These are phyloP conservation scores for Trissolcus brochymenae DNA, from an alignment of 2,888 invertebrate genomes.

Conservation along the genomic window DNA sequence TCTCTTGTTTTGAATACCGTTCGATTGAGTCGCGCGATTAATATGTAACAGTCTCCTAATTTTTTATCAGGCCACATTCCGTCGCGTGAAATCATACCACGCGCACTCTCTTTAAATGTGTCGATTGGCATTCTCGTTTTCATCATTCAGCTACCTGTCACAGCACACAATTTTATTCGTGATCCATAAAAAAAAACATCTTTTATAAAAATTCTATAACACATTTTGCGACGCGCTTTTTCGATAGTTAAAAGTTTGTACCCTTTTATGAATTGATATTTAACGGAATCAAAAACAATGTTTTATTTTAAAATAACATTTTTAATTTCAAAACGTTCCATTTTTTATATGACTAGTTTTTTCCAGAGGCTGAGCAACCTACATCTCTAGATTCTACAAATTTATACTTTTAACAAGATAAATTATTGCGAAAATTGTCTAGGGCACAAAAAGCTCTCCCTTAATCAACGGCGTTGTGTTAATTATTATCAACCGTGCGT, in stretches of 20 bases:
- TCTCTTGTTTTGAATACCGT: conserved; percentile 41
- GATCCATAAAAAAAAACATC: too few species aligned
- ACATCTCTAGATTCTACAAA: background rate
- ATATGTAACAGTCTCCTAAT: conserved; percentile 46
- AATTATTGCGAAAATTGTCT: too few species aligned
- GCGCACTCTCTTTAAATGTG: background rate
- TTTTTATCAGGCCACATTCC: conserved; percentile 29
- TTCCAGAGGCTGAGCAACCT: too few species aligned
- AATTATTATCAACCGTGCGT: background rate
- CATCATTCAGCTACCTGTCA: conserved; percentile 6
- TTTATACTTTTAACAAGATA: background rate
- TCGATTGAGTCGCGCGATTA: conserved; percentile 38
- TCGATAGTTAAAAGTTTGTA: too few species aligned
- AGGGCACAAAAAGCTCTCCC: too few species aligned
- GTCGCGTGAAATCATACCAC: conserved; percentile 13
- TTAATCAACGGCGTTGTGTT: too few species aligned
- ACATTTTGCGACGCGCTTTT: too few species aligned
- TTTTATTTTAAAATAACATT: too few species aligned
- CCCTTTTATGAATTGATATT: background rate
- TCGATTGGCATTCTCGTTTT: conserved; percentile 1
- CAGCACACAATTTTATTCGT: background rate
- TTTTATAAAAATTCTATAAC: too few species aligned
- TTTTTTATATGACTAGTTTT: too few species aligned
- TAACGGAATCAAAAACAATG: background rate
- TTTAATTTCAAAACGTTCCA: too few species aligned